These are phyloP conservation scores for Aegotheles bennettii DNA, from an alignment of 2,113 vertebrate species.

Conservation along the genomic window DNA sequence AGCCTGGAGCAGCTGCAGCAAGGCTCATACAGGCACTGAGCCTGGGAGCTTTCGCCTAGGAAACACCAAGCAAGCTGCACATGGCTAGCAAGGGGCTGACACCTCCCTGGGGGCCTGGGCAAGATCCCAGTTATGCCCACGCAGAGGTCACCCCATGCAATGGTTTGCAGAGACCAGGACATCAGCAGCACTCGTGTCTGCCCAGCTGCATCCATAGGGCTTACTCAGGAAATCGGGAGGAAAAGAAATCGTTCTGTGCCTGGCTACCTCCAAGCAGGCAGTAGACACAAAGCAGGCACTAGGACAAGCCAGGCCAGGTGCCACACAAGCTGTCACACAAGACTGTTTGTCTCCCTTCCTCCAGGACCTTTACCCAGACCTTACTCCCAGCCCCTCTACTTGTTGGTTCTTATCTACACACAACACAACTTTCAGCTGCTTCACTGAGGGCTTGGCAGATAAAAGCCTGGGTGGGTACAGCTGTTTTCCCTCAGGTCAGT, in stretches of 20 bases:
- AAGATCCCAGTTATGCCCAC: rapidly evolving
- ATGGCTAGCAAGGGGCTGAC: rapidly evolving
- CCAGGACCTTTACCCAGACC: neutral
- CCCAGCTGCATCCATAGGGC: neutral
- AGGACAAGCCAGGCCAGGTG: neutral
- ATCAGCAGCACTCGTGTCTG: rapidly evolving
- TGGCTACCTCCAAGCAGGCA: neutral
- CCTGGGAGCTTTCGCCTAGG: rapidly evolving
- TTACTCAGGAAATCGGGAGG: neutral
- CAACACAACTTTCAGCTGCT: neutral
- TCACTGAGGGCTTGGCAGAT: neutral
- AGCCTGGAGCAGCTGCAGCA: neutral
- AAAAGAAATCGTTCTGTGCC: neutral
- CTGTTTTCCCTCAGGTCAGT: neutral
- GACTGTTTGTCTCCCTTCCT: neutral
- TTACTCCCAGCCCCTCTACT: neutral
- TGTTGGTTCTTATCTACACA: neutral
- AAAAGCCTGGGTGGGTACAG: neutral
- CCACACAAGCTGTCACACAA: neutral
- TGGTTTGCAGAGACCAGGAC: neutral
- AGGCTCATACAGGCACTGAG: rapidly evolving
- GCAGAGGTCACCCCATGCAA: rapidly evolving
- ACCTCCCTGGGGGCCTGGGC: rapidly evolving
- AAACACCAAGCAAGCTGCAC: rapidly evolving
- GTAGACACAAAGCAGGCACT: neutral